Percentiles rank a stretch among this genome's conserved stretches.
Evolutionary conservation across 2,113 vertebrate species (phyloP).

Genomic region (Lepisosteus oculatus): DNA sequence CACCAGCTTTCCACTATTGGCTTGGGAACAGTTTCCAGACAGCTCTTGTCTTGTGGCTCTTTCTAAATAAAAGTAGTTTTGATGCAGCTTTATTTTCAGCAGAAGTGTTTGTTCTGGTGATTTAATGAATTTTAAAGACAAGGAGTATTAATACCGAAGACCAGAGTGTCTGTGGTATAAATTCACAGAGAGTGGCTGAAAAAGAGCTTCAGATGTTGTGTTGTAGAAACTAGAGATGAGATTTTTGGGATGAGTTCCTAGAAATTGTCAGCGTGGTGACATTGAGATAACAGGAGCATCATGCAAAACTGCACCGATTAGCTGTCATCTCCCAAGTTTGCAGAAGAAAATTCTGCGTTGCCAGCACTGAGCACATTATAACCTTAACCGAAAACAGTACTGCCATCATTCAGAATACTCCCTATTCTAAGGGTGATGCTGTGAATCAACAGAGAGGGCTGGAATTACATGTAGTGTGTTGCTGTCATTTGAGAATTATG

Average conservation of each 20-base stretch:
- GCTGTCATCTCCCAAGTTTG: neutral
- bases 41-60: neutral
- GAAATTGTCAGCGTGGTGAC: constrained; percentile 11
- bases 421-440: no score
- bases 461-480: no score
- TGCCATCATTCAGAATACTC: neutral
- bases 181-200: neutral
- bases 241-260: constrained; percentile 11
- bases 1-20: no score
- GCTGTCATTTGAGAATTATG: no score
- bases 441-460: no score
- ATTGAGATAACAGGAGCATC: neutral
- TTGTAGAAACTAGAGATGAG: neutral
- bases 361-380: neutral
- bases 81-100: neutral
- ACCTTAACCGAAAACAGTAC: neutral
- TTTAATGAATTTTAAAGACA: neutral
- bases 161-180: neutral
- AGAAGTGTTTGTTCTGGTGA: neutral
- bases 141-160: neutral
- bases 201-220: neutral
- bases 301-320: neutral
- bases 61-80: neutral
- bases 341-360: neutral
- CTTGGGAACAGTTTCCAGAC: no score